These are phyloP conservation scores for Belgica antarctica DNA, from an alignment of 2,888 invertebrate species.

Conservation along the genomic window DNA sequence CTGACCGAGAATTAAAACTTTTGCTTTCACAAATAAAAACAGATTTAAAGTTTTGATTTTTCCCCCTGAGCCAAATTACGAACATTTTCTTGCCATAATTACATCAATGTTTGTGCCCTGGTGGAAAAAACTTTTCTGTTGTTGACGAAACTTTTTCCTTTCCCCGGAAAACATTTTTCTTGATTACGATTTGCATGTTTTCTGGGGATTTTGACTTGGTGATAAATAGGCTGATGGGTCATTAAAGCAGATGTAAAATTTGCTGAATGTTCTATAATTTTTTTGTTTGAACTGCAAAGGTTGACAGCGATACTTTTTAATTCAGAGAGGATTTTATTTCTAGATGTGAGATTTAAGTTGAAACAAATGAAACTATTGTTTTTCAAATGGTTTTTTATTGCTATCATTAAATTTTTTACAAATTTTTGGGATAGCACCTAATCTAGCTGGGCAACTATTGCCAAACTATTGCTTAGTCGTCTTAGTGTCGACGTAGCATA, in stretches of 20 bases:
- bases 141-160: neutral
- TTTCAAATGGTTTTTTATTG: too few species aligned
- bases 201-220: neutral
- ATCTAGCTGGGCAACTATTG: too few species aligned
- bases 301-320: too few species aligned
- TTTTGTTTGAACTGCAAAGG: too few species aligned
- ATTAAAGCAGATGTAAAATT: neutral
- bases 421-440: too few species aligned
- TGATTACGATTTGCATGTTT: neutral
- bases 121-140: neutral
- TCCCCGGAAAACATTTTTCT: neutral
- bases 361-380: too few species aligned
- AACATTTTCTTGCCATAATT: neutral
- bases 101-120: neutral
- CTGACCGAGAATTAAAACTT: constrained; percentile 14
- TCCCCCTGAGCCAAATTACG: neutral
- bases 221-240: neutral
- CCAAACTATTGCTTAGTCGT: too few species aligned
- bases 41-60: neutral
- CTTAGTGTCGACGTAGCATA: too few species aligned
- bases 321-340: too few species aligned
- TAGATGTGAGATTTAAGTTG: too few species aligned
- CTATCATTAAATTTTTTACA: too few species aligned
- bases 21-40: neutral
- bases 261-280: too few species aligned